These are phyloP conservation scores for Diploscapter pachys DNA, from an alignment of 1,140 invertebrate species.

Conservation along the genomic window DNA sequence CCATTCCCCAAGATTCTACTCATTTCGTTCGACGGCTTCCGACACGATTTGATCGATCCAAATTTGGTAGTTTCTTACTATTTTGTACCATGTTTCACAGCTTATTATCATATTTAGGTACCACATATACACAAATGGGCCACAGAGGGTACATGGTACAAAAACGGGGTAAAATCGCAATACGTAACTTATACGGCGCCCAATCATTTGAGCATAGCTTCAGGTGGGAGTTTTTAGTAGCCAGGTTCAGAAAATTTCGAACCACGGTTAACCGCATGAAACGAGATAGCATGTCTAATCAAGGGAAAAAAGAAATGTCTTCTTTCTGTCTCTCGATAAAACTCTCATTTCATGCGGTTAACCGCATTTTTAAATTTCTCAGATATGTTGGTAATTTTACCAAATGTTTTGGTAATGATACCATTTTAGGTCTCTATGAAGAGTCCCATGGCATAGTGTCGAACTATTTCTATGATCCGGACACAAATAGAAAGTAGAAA, in stretches of 20 bases:
- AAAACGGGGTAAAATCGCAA: constrained; percentile 22
- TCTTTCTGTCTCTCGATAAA: no score
- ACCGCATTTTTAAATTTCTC: constrained; percentile 1
- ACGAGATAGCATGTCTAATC: no score
- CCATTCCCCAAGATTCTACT: constrained; percentile 26
- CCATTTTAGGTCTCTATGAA: constrained; percentile 18
- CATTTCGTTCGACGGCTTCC: constrained; percentile 33
- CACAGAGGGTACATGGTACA: constrained; percentile 19
- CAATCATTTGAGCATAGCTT: constrained; percentile 32
- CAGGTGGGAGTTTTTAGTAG: constrained; percentile 9
- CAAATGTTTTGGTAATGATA: no score
- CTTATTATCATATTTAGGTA: constrained; percentile 2
- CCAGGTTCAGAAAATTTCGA: no score
- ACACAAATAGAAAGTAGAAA: constrained; percentile 17
- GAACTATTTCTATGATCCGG: constrained; percentile 31
- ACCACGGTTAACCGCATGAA: no score
- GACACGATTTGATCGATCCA: constrained; percentile 25
- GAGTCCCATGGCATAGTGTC: constrained; percentile 32
- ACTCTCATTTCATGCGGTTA: not conserved
- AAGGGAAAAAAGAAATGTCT: no score
- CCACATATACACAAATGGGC: constrained; percentile 32
- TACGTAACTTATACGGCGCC: constrained; percentile 36
- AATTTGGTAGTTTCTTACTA: constrained; percentile 12
- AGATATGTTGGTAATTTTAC: not conserved
- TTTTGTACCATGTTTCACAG: not conserved